Evolutionary conservation across 2,113 vertebrate genomes (phyloP), one percentile per base, ranked within the genome.

Genomic region (Peromyscus californicus): DNA sequence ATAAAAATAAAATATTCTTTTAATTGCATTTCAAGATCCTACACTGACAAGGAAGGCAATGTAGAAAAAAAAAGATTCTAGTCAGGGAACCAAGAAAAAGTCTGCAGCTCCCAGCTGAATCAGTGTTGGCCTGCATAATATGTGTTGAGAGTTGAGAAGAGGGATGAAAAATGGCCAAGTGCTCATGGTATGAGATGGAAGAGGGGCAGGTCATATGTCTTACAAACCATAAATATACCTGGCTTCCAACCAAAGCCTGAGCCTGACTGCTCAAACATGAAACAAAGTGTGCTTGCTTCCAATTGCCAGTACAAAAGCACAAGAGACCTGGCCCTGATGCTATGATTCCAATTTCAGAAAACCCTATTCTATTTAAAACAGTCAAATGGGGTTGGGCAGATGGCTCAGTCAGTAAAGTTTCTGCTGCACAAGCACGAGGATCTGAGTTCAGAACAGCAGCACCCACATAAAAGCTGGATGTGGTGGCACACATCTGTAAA

Each of bases 191-290:
- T 51, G 36, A n/a, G 22, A 17, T 4, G 15, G 48, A 76, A n/a
- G 82, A 31, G n/a, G 36, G 51, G 10, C 2, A 42, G 75, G 74
- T 84, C 29, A 26, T 78, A 61, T 45, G 61, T 76, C 79, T 33
- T 29, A 89, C 11, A 51, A 84, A 22, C 93, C 72, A 87, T 90
- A 97, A 97, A 96, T 92, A 95, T 19, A 74, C 21, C 79, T 90
- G 93, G 69, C 91, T 86, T 70, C 88, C 84, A 92, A 22, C 54
- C 96, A 95, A 57, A 54, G 39, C 33, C 84, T 54, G 29, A 96
- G 95, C 39, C 39, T 90, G 80, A 51, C 61, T 39, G 45, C 61
- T 45, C 61, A 90, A 94, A 83, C n/a, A 84, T 0, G 51, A 94
- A 89, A 93, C 74, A 59, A 42, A 59, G 26, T 57, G 26, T 95